A percentile compares a stretch with the other conserved stretches of the same genome.
Conservation (phyloP, 2,113 vertebrate genomes). For the Lethenteron reissneri region DNA sequence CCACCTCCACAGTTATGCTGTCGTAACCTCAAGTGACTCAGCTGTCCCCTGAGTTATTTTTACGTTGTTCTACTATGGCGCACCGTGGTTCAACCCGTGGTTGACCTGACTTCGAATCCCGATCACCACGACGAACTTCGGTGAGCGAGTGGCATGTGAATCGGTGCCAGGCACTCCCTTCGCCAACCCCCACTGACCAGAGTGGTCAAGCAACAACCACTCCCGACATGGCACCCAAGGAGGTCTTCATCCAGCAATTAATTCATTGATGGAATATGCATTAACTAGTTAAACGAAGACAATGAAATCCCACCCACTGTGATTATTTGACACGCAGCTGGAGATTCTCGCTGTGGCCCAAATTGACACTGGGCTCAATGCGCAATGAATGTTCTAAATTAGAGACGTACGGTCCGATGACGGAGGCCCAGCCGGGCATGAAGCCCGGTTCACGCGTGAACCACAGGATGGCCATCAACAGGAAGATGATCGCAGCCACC, state of each 20-base stretch:
- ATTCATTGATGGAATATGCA: not conserved
- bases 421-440: slow-evolving; percentile 45
- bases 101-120: too few species aligned
- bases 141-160: too few species aligned
- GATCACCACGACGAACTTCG: too few species aligned
- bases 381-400: slow-evolving; percentile 23
- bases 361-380: not conserved
- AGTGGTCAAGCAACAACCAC: too few species aligned
- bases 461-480: slow-evolving; percentile 48
- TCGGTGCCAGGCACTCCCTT: too few species aligned
- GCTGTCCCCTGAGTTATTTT: too few species aligned
- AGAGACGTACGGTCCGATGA: slow-evolving; percentile 21
- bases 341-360: not conserved
- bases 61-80: too few species aligned
- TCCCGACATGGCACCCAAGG: not conserved
- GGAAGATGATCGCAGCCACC: slow-evolving; percentile 30
- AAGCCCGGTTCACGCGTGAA: slow-evolving; percentile 74
- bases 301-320: slow-evolving; percentile 10
- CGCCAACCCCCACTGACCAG: too few species aligned
- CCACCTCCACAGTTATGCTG: too few species aligned
- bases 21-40: too few species aligned
- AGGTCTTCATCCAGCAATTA: not conserved
- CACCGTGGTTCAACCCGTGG: too few species aligned
- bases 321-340: not conserved
- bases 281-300: not conserved